A percentile compares a stretch with the other conserved stretches of the same genome.
Conservation (phyloP, 2,797 vertebrate genomes). For the Decapterus maruadsi region DNA sequence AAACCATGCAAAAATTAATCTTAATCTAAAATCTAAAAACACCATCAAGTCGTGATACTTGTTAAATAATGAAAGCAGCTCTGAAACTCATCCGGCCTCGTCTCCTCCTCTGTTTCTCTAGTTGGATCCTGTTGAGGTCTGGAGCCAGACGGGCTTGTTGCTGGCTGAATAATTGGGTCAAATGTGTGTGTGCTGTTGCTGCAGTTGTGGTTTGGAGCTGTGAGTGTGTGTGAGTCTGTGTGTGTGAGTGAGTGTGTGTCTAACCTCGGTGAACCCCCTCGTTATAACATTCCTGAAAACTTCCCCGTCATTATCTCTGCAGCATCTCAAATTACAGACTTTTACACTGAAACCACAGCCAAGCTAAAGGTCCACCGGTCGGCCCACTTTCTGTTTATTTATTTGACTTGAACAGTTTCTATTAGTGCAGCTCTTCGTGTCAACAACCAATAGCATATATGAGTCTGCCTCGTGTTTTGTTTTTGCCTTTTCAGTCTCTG, state of each 20-base stretch:
- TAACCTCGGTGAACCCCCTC: constrained; percentile 36
- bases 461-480: too few relatives aligned
- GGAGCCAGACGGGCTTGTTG: constrained; percentile 42
- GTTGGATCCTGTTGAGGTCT: constrained; percentile 34
- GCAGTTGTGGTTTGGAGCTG: constrained; percentile 50
- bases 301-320: constrained; percentile 17
- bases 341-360: constrained; percentile 28
- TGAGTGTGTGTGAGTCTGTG: background rate
- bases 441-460: too few relatives aligned
- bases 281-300: constrained; percentile 43
- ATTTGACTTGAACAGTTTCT: too few relatives aligned
- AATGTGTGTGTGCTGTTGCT: constrained; percentile 37
- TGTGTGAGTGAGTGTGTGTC: too few relatives aligned
- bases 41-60: too few relatives aligned
- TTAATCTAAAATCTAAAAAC: too few relatives aligned
- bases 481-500: too few relatives aligned
- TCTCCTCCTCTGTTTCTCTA: constrained; percentile 24
- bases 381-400: background rate
- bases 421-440: too few relatives aligned
- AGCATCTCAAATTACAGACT: constrained; percentile 24
- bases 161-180: constrained; percentile 72
- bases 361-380: background rate
- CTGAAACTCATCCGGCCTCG: constrained; percentile 23
- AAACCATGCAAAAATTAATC: too few relatives aligned
- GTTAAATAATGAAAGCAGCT: background rate